A percentile compares a stretch with the other conserved stretches of the same genome.
phyloP scores from a whole-genome alignment of 2,113 vertebrate genomes.

The Gambusia affinis region DNA sequence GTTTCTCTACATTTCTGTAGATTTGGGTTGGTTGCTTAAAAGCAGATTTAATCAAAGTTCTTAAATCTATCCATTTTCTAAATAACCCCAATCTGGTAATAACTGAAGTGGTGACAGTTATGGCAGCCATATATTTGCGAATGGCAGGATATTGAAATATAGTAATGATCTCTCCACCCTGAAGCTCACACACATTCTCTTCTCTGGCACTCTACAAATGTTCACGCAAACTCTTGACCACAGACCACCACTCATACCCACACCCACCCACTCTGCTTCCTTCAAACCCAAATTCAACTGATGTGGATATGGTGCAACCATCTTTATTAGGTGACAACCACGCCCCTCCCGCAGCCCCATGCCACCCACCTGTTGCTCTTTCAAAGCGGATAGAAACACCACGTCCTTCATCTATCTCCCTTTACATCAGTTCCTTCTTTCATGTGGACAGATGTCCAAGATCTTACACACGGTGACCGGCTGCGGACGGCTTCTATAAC shows the following conservation, averaged over 20 bases:
- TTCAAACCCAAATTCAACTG: conserved; percentile 25
- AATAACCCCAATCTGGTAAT: background rate
- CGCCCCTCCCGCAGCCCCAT: conserved; percentile 41
- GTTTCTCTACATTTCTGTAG: background rate
- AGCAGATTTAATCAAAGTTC: background rate
- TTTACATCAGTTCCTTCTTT: conserved; percentile 51
- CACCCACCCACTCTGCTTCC: conserved; percentile 44
- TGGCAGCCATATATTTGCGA: conserved; percentile 15
- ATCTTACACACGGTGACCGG: conserved; percentile 64
- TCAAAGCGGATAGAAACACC: conserved; percentile 31
- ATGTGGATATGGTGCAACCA: conserved; percentile 65
- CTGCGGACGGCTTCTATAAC: conserved; percentile 75
- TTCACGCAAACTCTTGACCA: conserved; percentile 51
- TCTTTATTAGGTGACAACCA: conserved; percentile 72
- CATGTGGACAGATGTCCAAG: conserved; percentile 74
- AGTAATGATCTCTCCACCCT: conserved; percentile 35
- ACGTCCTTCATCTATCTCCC: conserved; percentile 50
- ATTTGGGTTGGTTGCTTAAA: background rate
- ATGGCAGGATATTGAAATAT: conserved; percentile 13
- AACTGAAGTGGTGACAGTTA: background rate
- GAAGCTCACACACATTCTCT: conserved; percentile 57
- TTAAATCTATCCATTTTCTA: background rate
- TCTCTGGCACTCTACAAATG: conserved; percentile 57
- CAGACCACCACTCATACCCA: conserved; percentile 59
- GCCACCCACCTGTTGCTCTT: conserved; percentile 21